Percentiles rank a stretch among this genome's conserved stretches.
These are phyloP conservation scores for Sebastes schlegelii DNA, from an alignment of 2,113 vertebrate genomes.

Conservation along the genomic window DNA sequence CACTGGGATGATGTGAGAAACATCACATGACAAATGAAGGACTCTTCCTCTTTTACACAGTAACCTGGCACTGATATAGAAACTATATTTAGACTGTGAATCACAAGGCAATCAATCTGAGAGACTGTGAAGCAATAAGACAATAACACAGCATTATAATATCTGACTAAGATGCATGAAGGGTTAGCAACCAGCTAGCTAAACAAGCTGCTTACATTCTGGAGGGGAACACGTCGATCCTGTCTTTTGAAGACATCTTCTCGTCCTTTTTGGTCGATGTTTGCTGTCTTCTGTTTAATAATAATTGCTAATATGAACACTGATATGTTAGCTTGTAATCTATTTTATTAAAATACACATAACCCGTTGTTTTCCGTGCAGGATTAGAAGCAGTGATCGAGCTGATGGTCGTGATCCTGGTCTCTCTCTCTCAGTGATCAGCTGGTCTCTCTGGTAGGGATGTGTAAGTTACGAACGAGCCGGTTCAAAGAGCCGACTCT, in stretches of 20 bases:
- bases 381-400: constrained; percentile 37
- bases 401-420: constrained; percentile 69
- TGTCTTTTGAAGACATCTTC: constrained; percentile 96
- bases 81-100: background rate
- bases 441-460: too few relatives aligned
- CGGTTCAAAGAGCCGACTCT: too few relatives aligned
- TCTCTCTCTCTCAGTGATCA: constrained; percentile 33
- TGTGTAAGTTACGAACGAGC: too few relatives aligned
- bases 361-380: constrained; percentile 1
- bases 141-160: background rate
- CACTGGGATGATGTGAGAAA: constrained; percentile 28
- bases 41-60: constrained; percentile 74
- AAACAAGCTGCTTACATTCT: constrained; percentile 91
- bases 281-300: background rate
- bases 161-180: constrained; percentile 3
- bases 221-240: constrained; percentile 97
- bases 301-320: background rate
- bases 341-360: background rate
- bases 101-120: background rate
- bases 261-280: constrained; percentile 62
- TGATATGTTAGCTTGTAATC: fast-evolving
- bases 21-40: constrained; percentile 73
- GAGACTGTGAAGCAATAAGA: background rate
- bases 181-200: constrained; percentile 54
- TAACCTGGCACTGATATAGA: background rate